phyloP scores from a whole-genome alignment of 53 echinoderm and acorn worm genomes.

The Echinarachnius parma region DNA sequence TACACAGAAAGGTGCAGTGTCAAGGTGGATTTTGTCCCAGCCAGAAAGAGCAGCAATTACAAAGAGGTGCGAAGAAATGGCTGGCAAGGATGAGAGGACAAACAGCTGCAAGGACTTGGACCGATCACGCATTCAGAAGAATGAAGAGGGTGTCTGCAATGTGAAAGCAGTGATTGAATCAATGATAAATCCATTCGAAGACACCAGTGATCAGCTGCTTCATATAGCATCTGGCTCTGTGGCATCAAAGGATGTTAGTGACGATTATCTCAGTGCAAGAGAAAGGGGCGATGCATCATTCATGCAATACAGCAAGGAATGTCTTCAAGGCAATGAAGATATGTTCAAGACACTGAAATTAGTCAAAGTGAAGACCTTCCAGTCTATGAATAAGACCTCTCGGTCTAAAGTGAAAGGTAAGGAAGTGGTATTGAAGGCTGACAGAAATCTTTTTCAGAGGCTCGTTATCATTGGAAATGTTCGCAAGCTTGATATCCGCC shows the following conservation, averaged over 20 bases:
- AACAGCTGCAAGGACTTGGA: conserved; percentile 45
- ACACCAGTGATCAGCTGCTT: conserved; percentile 17
- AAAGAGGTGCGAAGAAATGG: conserved; percentile 52
- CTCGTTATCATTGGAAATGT: conserved; percentile 36
- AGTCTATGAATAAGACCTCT: conserved; percentile 6
- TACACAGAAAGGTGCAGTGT: conserved; percentile 50
- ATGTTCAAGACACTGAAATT: conserved; percentile 45
- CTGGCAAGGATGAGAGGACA: conserved; percentile 30
- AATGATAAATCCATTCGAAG: conserved; percentile 57
- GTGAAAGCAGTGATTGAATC: conserved; percentile 26
- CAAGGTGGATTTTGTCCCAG: conserved; percentile 56
- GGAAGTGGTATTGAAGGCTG: conserved; percentile 34
- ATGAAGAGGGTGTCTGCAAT: conserved; percentile 19
- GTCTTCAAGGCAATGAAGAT: conserved; percentile 35
- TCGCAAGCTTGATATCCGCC: conserved; percentile 16
- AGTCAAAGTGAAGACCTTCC: conserved; percentile 49
- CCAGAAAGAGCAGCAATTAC: conserved; percentile 47
- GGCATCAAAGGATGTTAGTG: conserved; percentile 26
- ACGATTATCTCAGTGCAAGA: conserved; percentile 14
- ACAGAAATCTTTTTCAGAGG: conserved; percentile 44
- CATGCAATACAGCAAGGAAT: conserved; percentile 21
- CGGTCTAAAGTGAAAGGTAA: conserved; percentile 44
- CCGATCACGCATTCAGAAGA: conserved; percentile 9
- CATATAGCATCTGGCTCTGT: conserved; percentile 49
- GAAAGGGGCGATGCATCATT: conserved; percentile 33